Conservation (phyloP, 2,888 invertebrate genomes). For the Tribolium freemani region DNA sequence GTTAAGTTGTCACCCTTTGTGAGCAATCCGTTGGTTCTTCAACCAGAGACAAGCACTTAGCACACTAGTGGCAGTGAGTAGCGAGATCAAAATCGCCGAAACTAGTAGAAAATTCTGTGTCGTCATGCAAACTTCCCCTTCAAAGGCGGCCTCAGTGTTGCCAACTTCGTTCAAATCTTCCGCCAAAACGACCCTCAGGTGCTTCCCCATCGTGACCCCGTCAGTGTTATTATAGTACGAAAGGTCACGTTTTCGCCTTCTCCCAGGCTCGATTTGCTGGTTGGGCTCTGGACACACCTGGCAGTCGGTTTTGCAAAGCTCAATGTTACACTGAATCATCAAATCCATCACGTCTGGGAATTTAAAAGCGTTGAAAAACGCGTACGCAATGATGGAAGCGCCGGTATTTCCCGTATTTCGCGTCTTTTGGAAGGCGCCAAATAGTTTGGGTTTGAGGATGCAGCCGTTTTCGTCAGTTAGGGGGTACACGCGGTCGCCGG, state of each 20-base stretch:
- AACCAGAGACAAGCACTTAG: slow-evolving; percentile 71
- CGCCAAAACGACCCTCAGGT: slow-evolving; percentile 77
- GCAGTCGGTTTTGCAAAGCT: slow-evolving; percentile 85
- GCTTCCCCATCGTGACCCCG: slow-evolving; percentile 76
- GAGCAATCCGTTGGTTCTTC: slow-evolving; percentile 63
- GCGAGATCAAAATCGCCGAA: slow-evolving; percentile 73
- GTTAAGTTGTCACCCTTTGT: slow-evolving; percentile 9
- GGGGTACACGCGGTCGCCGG: slow-evolving; percentile 76
- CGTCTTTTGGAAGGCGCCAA: slow-evolving; percentile 87
- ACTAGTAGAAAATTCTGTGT: slow-evolving; percentile 76
- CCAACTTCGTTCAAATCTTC: slow-evolving; percentile 73
- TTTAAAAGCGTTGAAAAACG: slow-evolving; percentile 86
- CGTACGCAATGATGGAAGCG: slow-evolving; percentile 82
- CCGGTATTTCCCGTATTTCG: slow-evolving; percentile 81
- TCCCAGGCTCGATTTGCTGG: slow-evolving; percentile 73
- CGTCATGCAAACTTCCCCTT: slow-evolving; percentile 74
- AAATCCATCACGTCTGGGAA: slow-evolving; percentile 89
- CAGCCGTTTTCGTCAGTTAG: slow-evolving; percentile 84
- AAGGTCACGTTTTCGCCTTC: slow-evolving; percentile 67
- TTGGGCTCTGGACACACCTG: slow-evolving; percentile 78
- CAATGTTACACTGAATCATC: slow-evolving; percentile 85
- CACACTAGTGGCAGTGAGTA: slow-evolving; percentile 73
- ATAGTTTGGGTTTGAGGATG: slow-evolving; percentile 83
- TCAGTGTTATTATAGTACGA: slow-evolving; percentile 72
- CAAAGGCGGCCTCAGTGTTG: slow-evolving; percentile 55